A percentile compares a stretch with the other conserved stretches of the same genome.
These are phyloP conservation scores for Tineola bisselliella DNA, from an alignment of 2,888 invertebrate species.

Conservation along the genomic window DNA sequence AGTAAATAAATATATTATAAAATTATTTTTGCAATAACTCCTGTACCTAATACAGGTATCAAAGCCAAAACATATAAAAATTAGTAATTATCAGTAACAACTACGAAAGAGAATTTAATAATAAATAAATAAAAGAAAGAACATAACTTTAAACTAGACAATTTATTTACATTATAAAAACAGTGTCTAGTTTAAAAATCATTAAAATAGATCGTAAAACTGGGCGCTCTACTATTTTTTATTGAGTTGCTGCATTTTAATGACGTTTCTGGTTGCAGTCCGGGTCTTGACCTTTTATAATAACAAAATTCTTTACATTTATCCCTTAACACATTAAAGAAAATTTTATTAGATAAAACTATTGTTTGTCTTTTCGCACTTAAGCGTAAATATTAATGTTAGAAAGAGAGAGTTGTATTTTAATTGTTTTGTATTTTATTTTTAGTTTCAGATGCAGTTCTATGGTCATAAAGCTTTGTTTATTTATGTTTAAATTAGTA, in stretches of 20 bases:
- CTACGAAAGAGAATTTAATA: no score
- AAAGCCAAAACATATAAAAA: no score
- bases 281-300: slow-evolving; percentile 45
- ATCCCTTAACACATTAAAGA: neutral
- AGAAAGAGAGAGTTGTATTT: neutral
- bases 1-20: no score
- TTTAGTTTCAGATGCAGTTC: neutral
- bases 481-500: neutral
- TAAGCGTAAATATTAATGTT: neutral
- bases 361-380: neutral
- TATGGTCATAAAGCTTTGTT: slow-evolving; percentile 2
- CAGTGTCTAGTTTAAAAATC: slow-evolving; percentile 2
- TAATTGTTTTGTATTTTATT: neutral
- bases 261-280: slow-evolving; percentile 20
- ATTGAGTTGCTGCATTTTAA: slow-evolving; percentile 44
- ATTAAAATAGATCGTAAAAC: slow-evolving; percentile 38
- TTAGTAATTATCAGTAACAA: no score
- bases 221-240: slow-evolving; percentile 40
- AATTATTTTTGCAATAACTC: no score
- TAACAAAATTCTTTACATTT: slow-evolving; percentile 26
- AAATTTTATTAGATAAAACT: neutral
- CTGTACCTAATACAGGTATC: no score
- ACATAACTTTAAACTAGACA: neutral
- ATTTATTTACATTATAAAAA: neutral
- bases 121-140: neutral